Evolutionary conservation across 2,797 vertebrate species (phyloP).

Genomic region (Sparus aurata): DNA sequence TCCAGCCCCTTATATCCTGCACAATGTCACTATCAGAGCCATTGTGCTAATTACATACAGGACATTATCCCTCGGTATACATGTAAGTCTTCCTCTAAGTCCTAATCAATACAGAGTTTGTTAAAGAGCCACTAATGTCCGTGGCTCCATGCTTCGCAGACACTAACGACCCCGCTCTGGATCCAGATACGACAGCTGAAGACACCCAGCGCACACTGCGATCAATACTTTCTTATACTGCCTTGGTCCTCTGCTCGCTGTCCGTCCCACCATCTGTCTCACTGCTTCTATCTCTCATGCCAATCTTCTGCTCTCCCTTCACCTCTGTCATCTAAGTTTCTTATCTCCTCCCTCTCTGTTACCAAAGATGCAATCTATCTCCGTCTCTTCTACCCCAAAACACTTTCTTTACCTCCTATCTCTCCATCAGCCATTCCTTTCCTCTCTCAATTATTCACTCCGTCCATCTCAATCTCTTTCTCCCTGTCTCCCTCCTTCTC

Average conservation of each 20-base stretch:
- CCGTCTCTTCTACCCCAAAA: conserved; percentile 41
- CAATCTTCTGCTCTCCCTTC: conserved; percentile 58
- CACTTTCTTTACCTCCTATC: conserved; percentile 54
- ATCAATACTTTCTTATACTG: conserved; percentile 77
- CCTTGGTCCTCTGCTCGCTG: conserved; percentile 38
- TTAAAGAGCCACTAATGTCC: conserved; percentile 84
- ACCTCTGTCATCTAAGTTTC: conserved; percentile 56
- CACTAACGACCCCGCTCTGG: conserved; percentile 75
- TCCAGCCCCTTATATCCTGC: conserved; percentile 19
- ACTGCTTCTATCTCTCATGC: conserved; percentile 47
- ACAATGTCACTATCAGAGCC: conserved; percentile 55
- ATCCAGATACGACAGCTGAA: conserved; percentile 78
- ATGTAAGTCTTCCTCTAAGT: conserved; percentile 73
- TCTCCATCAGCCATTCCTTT: conserved; percentile 37
- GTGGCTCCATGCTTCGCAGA: conserved; percentile 75
- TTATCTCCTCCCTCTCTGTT: conserved; percentile 53
- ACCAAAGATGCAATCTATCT: conserved; percentile 55
- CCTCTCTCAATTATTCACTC: conserved; percentile 64
- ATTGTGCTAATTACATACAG: conserved; percentile 78
- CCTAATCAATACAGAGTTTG: conserved; percentile 84
- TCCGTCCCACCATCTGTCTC: conserved; percentile 54
- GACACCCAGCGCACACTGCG: conserved; percentile 68
- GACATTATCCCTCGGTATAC: conserved; percentile 71
- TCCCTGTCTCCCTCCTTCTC: conserved; percentile 31
- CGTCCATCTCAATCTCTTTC: conserved; percentile 66